These are phyloP conservation scores for Muraenolepis orangiensis DNA, from an alignment of 2,797 vertebrate genomes.

Conservation along the genomic window DNA sequence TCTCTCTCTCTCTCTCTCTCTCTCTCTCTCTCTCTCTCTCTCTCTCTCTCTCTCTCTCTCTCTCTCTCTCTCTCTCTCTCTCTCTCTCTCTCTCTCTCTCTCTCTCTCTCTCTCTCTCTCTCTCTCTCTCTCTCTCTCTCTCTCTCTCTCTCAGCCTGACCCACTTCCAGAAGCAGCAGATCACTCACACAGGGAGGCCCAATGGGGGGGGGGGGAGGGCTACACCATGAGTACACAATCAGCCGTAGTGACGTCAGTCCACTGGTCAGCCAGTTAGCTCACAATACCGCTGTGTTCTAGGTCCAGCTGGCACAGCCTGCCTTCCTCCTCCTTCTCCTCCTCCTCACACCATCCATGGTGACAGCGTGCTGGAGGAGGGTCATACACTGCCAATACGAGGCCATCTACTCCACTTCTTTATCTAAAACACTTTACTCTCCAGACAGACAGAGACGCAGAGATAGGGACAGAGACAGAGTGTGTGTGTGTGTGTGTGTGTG, in stretches of 20 bases:
- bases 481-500: no score
- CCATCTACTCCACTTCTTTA: neutral
- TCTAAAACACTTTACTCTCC: neutral
- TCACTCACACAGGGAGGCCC: neutral
- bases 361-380: neutral
- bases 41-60: no score
- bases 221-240: neutral
- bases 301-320: slow-evolving; percentile 56
- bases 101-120: no score
- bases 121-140: no score
- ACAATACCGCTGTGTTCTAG: slow-evolving; percentile 65
- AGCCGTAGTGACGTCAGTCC: slow-evolving; percentile 49
- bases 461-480: neutral
- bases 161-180: slow-evolving; percentile 56
- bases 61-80: no score
- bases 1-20: no score
- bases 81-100: no score
- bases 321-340: neutral
- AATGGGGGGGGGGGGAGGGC: neutral
- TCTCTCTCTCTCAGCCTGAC: no score
- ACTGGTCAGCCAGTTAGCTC: slow-evolving; percentile 44
- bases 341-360: neutral
- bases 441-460: neutral
- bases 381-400: neutral
- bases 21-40: no score